Evolutionary conservation across 2,797 vertebrate genomes (phyloP).

Genomic region (Pteronotus mesoamericanus): DNA sequence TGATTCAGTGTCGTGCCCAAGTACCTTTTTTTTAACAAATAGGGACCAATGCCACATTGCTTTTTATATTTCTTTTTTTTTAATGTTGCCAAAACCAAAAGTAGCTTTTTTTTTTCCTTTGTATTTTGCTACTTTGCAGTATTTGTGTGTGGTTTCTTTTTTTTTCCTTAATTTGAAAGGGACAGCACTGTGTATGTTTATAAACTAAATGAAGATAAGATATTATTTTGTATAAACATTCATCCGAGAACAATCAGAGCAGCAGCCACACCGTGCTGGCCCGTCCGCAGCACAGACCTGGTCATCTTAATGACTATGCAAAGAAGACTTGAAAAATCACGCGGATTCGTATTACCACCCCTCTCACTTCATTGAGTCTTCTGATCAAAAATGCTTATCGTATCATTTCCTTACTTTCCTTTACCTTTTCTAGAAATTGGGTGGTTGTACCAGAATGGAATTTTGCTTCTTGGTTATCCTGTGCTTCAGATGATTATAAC

Average conservation of each 20-base stretch:
- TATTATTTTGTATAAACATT: constrained; percentile 77
- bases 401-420: neutral
- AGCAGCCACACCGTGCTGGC: constrained; percentile 28
- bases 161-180: constrained; percentile 74
- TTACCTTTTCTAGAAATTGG: neutral
- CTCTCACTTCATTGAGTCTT: neutral
- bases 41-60: constrained; percentile 83
- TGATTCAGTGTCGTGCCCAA: constrained; percentile 71
- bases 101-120: constrained; percentile 76
- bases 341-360: neutral
- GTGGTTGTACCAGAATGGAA: constrained; percentile 2
- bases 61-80: constrained; percentile 76
- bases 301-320: neutral
- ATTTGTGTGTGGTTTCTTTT: constrained; percentile 74
- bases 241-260: constrained; percentile 59
- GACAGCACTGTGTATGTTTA: constrained; percentile 78
- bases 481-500: constrained; percentile 37
- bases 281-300: neutral
- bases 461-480: constrained; percentile 9
- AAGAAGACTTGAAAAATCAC: constrained; percentile 34
- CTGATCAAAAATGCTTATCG: neutral
- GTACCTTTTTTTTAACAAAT: constrained; percentile 62
- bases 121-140: constrained; percentile 84
- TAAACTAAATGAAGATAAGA: constrained; percentile 75
- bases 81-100: constrained; percentile 83